Evolutionary conservation across 2,113 vertebrate genomes (phyloP), one percentile per base, ranked within the genome.

Genomic region (Eulacestoma nigropectus): DNA sequence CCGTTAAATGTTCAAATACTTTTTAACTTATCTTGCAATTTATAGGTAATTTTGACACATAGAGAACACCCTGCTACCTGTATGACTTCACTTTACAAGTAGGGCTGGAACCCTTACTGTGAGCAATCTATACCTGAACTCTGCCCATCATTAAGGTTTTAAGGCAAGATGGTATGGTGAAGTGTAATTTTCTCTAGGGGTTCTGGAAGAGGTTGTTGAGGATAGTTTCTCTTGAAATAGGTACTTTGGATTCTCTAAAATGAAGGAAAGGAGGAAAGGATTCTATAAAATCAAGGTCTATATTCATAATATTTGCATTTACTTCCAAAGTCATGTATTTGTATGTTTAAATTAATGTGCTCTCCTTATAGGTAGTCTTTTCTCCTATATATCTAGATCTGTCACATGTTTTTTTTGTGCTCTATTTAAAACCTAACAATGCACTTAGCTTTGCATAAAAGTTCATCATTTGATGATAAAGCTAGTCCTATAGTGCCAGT

Each of bases 351-450:
- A 68, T 64, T 50, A 60, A 60, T 23, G 13, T 60, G 33, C 11
- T 83, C 7, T 59, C 17, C 20, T 78, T 57, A n/a, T 9, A 46
- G 32, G 13, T 35, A 20, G 3, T 56, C 9, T 90, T 85, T 79
- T 77, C 16, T 82, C 44, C n/a, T 41, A 3, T 68, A 2, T 55
- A 23, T 75, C 21, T 77, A 39, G 18, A 57, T 63, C 14, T 85
- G 11, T 22, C 39, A 32, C 0, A 0, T 47, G 9, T 1, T 0
- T 1, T 1, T 16, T 53, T 44, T 22, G 33, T 59, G 29, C 42
- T 75, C 49, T 64, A 1, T 65, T 78, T 56, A 53, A 86, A 94
- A 89, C 12, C 11, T 57, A 53, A n/a, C 25, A 82, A 35, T 70
- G 17, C 56, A 91, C 10, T 12, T 52, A 19, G 5, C 44, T 85